Percentiles rank a stretch among this genome's conserved stretches.
Evolutionary conservation across 2,888 invertebrate species (phyloP).

Genomic region (Nomada lathburiana): DNA sequence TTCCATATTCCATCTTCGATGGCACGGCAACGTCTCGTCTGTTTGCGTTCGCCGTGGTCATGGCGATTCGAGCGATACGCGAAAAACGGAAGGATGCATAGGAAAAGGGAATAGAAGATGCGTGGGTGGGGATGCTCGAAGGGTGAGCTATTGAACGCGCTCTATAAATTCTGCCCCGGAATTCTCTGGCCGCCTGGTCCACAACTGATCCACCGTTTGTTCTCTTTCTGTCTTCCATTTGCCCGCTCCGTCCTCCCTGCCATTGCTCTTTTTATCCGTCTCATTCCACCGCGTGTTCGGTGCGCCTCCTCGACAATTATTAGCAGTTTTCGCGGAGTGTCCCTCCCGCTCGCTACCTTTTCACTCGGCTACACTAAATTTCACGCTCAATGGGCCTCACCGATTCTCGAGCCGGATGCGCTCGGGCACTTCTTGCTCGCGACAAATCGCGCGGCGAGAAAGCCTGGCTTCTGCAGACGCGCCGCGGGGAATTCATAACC

Average conservation of each 20-base stretch:
- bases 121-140: not conserved
- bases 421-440: not conserved
- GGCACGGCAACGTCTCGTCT: not conserved
- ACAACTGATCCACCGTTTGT: constrained; percentile 13
- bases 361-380: constrained; percentile 7
- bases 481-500: not conserved
- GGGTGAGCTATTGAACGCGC: constrained; percentile 3
- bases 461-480: not conserved
- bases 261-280: constrained; percentile 16
- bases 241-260: not conserved
- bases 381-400: constrained; percentile 2
- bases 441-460: not conserved
- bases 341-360: not conserved
- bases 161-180: constrained; percentile 16
- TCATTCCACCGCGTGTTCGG: no score
- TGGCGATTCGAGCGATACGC: constrained; percentile 6
- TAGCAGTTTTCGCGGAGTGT: constrained; percentile 15
- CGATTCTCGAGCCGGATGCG: not conserved
- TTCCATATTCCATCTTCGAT: constrained; percentile 12
- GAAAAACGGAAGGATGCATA: constrained; percentile 7
- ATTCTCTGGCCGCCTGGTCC: not conserved
- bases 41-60: constrained; percentile 4
- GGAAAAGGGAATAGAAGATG: constrained; percentile 39
- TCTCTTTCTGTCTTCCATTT: constrained; percentile 23
- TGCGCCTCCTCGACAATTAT: constrained; percentile 21